phyloP scores from a whole-genome alignment of 1,140 invertebrate genomes.

The Samia ricini region DNA sequence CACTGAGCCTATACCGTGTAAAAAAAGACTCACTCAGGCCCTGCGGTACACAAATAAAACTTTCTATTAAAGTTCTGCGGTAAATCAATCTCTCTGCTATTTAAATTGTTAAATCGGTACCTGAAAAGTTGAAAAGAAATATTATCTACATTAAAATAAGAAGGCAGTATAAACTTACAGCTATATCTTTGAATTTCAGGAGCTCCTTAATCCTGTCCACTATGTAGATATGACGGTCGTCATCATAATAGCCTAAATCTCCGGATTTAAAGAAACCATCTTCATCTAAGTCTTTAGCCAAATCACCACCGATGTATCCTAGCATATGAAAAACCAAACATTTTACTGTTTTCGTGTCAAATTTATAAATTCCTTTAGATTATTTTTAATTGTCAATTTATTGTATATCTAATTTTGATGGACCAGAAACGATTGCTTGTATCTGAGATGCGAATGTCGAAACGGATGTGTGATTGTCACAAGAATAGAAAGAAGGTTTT shows the following conservation, averaged over 20 bases:
- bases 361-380: not conserved
- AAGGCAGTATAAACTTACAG: not conserved
- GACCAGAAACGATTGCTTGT: no score
- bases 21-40: no score
- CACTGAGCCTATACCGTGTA: no score
- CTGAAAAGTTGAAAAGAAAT: not conserved
- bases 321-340: not conserved
- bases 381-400: slow-evolving; percentile 4
- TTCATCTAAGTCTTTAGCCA: slow-evolving; percentile 40
- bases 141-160: not conserved
- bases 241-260: slow-evolving; percentile 82
- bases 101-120: not conserved
- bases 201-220: slow-evolving; percentile 80
- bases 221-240: slow-evolving; percentile 80
- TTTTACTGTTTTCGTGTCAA: not conserved
- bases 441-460: no score
- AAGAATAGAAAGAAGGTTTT: no score
- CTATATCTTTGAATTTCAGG: no score
- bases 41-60: no score
- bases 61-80: not conserved
- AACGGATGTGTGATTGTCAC: no score
- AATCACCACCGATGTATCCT: not conserved
- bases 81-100: not conserved
- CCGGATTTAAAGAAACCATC: slow-evolving; percentile 83
- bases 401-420: no score